These are phyloP conservation scores for Caligus rogercresseyi DNA, from an alignment of 1,140 invertebrate species.

Conservation along the genomic window DNA sequence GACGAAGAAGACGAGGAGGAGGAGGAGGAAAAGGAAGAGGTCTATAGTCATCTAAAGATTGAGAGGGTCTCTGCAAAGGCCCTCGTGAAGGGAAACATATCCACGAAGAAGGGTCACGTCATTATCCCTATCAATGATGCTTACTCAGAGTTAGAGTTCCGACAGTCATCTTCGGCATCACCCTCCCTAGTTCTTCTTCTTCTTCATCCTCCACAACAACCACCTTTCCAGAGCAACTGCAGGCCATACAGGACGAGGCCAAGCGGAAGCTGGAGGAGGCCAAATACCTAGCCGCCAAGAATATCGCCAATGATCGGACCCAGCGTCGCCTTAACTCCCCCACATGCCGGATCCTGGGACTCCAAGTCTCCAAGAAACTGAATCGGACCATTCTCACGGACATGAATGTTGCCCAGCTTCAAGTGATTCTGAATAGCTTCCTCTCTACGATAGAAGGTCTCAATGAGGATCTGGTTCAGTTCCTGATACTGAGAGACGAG, in stretches of 20 bases:
- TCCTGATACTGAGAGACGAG: conserved; percentile 72
- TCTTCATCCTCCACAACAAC: background rate
- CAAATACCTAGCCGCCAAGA: background rate
- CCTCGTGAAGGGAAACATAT: background rate
- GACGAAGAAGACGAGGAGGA: conserved; percentile 24
- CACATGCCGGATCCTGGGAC: background rate
- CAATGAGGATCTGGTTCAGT: conserved; percentile 68
- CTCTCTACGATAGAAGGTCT: conserved; percentile 78
- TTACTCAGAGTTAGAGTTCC: background rate
- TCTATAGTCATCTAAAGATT: background rate
- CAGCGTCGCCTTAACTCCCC: background rate
- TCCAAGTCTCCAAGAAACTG: conserved; percentile 33
- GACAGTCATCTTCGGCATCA: background rate
- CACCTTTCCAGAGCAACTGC: background rate
- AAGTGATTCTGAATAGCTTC: conserved; percentile 83
- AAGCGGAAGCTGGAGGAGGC: background rate
- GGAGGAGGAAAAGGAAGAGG: conserved; percentile 5
- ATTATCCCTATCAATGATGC: conserved; percentile 2
- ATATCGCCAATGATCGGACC: background rate
- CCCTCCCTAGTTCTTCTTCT: background rate
- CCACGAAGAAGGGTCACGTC: background rate
- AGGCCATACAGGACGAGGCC: conserved; percentile 3
- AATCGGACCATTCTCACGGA: conserved; percentile 65
- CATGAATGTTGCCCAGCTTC: conserved; percentile 82
- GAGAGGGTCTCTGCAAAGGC: background rate